Evolutionary conservation across 2,888 invertebrate species (phyloP).

Genomic region (Philhelius pedissequus): DNA sequence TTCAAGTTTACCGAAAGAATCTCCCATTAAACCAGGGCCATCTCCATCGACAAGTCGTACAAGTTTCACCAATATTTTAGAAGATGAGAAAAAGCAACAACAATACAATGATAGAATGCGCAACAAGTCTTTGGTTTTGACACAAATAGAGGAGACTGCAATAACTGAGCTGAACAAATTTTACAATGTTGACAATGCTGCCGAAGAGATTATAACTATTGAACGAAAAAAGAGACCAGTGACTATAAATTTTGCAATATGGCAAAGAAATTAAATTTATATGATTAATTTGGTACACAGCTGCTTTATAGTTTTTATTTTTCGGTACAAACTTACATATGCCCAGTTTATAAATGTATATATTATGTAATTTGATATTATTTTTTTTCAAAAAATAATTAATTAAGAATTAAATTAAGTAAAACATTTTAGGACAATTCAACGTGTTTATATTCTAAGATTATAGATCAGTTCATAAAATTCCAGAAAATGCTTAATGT

Average conservation of each 20-base stretch:
- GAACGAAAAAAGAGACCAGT: conserved; percentile 72
- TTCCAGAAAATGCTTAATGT: too few species aligned
- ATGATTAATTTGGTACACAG: background rate
- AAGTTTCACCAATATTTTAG: conserved; percentile 82
- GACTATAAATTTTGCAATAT: conserved; percentile 76
- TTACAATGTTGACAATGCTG: conserved; percentile 85
- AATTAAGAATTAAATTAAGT: conserved; percentile 38
- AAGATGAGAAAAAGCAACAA: conserved; percentile 86
- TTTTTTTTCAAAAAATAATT: background rate
- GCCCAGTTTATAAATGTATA: too few species aligned
- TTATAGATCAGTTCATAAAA: too few species aligned
- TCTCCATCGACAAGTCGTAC: conserved; percentile 73
- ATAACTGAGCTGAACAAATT: conserved; percentile 88
- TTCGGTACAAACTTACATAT: too few species aligned
- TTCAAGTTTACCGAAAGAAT: conserved; percentile 37
- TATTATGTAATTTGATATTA: background rate
- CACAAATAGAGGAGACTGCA: conserved; percentile 93
- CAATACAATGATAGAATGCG: conserved; percentile 86
- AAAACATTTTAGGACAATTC: background rate
- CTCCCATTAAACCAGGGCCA: conserved; percentile 16
- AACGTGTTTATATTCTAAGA: too few species aligned
- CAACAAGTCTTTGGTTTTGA: conserved; percentile 86
- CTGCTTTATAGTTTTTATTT: background rate
- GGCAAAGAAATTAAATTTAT: conserved; percentile 70
- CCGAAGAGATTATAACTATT: conserved; percentile 87